A percentile compares a stretch with the other conserved stretches of the same genome.
Conservation (phyloP, 1,140 invertebrate genomes). For the Chymomyza costata region DNA sequence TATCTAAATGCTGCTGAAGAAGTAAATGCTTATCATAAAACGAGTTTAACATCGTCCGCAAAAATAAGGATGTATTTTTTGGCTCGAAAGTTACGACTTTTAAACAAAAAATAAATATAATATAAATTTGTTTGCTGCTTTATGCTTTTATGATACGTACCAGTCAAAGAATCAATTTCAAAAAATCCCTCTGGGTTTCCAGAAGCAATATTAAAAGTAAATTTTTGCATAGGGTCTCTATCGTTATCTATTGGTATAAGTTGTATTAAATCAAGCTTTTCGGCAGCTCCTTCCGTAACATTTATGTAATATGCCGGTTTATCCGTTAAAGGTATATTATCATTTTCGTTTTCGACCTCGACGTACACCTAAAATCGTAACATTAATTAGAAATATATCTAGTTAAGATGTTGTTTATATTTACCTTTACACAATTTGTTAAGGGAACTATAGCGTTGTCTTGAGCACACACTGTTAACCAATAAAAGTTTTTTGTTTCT, state of each 20-base stretch:
- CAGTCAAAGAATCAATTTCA: constrained; percentile 87
- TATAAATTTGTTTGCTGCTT: neutral
- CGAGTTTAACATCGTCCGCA: too few relatives aligned
- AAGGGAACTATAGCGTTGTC: constrained; percentile 92
- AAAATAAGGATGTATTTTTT: too few relatives aligned
- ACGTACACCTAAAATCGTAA: constrained; percentile 86
- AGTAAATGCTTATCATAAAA: too few relatives aligned
- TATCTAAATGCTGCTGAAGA: too few relatives aligned
- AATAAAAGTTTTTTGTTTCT: constrained; percentile 91
- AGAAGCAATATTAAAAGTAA: constrained; percentile 89
- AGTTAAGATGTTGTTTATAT: constrained; percentile 9
- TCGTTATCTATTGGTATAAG: constrained; percentile 89
- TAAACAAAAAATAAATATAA: neutral
- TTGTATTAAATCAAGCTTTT: constrained; percentile 84
- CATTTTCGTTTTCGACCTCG: constrained; percentile 92
- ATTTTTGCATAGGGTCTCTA: constrained; percentile 79
- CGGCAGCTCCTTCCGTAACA: constrained; percentile 88
- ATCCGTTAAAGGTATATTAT: constrained; percentile 92
- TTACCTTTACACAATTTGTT: constrained; percentile 87
- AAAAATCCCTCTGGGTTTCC: constrained; percentile 95
- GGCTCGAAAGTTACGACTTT: too few relatives aligned
- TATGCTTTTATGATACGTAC: constrained; percentile 77
- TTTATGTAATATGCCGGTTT: constrained; percentile 89
- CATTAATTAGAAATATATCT: neutral
- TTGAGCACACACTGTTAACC: constrained; percentile 94